phyloP scores from a whole-genome alignment of 2,797 vertebrate species.

The Arctocebus calabarensis region DNA sequence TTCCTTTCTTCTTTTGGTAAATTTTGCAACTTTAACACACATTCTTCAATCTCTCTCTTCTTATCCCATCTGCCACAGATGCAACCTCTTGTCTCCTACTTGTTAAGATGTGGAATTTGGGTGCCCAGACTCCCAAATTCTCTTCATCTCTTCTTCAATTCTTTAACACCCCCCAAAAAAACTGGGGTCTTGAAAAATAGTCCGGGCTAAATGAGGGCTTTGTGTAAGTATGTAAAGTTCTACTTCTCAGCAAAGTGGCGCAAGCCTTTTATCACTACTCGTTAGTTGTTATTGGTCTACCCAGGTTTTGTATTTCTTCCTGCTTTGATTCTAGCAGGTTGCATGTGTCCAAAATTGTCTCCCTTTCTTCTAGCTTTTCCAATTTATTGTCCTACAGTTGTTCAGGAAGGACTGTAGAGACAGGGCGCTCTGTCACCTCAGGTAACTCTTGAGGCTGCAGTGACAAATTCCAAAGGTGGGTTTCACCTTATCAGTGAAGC shows the following conservation, averaged over 20 bases:
- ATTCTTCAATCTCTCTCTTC: background rate
- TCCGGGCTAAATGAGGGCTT: background rate
- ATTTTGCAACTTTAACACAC: background rate
- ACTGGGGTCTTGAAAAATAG: background rate
- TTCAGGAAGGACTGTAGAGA: background rate
- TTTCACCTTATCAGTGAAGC: background rate
- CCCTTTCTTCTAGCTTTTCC: too few species aligned
- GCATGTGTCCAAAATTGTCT: too few species aligned
- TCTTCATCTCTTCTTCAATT: background rate
- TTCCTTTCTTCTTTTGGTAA: background rate
- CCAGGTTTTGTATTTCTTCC: too few species aligned
- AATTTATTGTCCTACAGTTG: background rate
- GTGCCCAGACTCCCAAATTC: background rate
- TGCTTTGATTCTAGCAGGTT: too few species aligned
- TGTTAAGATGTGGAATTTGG: background rate
- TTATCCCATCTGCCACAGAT: background rate
- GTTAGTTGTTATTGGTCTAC: background rate
- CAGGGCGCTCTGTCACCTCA: background rate
- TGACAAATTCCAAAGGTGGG: background rate
- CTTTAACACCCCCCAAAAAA: background rate
- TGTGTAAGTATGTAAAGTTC: background rate
- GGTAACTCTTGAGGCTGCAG: background rate
- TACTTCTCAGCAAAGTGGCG: background rate
- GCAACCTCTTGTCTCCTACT: background rate
- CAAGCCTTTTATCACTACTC: background rate